Conservation (phyloP, 1,140 invertebrate species). For the Lucilia cuprina region DNA sequence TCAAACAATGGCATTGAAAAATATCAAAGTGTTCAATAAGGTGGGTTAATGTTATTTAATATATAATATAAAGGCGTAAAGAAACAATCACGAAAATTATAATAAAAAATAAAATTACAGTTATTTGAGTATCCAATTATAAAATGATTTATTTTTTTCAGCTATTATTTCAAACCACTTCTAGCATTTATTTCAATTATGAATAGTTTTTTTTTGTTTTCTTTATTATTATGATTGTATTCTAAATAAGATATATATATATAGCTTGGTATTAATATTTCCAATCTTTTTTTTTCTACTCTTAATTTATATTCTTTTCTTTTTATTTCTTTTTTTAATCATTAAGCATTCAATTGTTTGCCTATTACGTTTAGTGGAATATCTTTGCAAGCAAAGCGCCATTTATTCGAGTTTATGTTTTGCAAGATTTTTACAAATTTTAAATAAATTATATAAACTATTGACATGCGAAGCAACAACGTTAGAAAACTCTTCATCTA, state of each 20-base stretch:
- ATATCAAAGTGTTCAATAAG: constrained; percentile 38
- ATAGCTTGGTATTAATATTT: neutral
- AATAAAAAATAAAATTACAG: neutral
- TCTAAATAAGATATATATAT: neutral
- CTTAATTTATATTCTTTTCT: neutral
- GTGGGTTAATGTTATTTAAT: constrained; percentile 3
- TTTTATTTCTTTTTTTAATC: neutral
- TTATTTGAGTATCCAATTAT: constrained; percentile 4
- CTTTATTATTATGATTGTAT: neutral
- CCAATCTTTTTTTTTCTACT: neutral
- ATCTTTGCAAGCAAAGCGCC: constrained; percentile 42
- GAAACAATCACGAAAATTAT: neutral
- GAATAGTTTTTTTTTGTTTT: neutral
- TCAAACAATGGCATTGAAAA: constrained; percentile 46
- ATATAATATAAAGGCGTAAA: neutral
- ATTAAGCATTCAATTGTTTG: constrained; percentile 50
- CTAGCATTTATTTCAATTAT: neutral
- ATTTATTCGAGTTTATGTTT: constrained; percentile 25
- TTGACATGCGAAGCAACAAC: neutral
- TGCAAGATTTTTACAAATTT: constrained; percentile 38
- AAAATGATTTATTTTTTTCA: neutral
- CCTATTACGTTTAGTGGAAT: constrained; percentile 47
- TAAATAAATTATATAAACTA: constrained; percentile 19
- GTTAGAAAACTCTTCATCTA: neutral
- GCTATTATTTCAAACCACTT: neutral